Base-by-base conservation (phyloP, 2,113 vertebrate species). In the Smithornis capensis region DNA sequence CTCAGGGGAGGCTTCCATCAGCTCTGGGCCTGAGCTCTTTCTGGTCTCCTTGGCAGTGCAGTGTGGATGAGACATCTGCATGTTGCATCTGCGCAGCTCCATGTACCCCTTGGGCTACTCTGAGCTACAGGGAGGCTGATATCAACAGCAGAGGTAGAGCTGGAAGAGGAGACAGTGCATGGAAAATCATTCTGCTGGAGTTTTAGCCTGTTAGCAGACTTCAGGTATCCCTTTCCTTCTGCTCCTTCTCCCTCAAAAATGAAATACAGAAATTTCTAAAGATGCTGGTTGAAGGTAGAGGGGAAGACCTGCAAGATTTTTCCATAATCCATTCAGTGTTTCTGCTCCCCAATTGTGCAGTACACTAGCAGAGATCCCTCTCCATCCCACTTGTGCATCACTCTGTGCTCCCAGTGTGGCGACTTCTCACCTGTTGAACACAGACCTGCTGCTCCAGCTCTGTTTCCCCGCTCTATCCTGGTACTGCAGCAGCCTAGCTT, bases 171-270 rank as follows among this genome's bases (percentile, higher is more conserved):
- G 28, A 16, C 11, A 9, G 9, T 1, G 8, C 11, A 29, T 5
- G 5, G 49, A 24, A 63, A 76, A 44, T 1, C 24, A 8, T 56
- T 13, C 49, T 62, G 22, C 22, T 14, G 16, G 15, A 7, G 6
- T 14, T 83, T 55, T 52, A 42, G 56, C 50, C 37, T 24, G 14
- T 21, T 19, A 44, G 45, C 35, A 64, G 44, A 23, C 37, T 53
- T 53, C 33, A 35, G 17, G 7, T 7, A 4, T 57, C 49, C 59
- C 37, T 65, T 74, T 53, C 55, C 52, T 77, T 28, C 49, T 33
- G 15, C 44, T 47, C 37, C 31, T n/a, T n/a, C 38, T 77, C 29
- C 0, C 2, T 0, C 0, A 7, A 33, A 64, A 64, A 69, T 3
- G 5, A 49, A 57, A 68, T 9, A 12, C 1, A 73, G 50, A 53